These are phyloP conservation scores for Cephalopholis sonnerati DNA, from an alignment of 2,113 vertebrate genomes.

Conservation along the genomic window DNA sequence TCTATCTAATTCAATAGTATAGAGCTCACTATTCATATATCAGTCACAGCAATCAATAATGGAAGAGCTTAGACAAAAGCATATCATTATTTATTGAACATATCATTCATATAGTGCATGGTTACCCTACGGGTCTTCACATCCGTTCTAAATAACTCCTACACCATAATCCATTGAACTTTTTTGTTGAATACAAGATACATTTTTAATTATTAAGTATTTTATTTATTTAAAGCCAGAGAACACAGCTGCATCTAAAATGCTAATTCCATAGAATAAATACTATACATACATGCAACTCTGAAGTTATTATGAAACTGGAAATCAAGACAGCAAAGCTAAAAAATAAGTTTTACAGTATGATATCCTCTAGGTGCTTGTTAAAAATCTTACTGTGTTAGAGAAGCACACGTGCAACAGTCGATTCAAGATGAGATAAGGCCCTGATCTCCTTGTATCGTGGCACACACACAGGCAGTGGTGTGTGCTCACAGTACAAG, in stretches of 20 bases:
- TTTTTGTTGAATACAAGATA: background rate
- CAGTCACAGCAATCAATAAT: conserved; percentile 55
- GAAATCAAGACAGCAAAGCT: background rate
- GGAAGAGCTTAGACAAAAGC: conserved; percentile 47
- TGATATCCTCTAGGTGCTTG: background rate
- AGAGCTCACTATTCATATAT: conserved; percentile 36
- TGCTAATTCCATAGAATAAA: background rate
- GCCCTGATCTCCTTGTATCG: background rate
- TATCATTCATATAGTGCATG: conserved; percentile 11
- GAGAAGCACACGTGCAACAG: conserved; percentile 9
- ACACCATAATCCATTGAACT: too few species aligned
- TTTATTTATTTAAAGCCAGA: background rate
- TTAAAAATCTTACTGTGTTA: background rate
- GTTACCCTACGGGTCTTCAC: background rate
- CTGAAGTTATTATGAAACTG: background rate
- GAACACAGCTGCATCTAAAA: background rate
- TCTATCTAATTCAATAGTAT: conserved; percentile 26
- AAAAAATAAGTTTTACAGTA: background rate
- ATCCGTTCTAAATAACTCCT: background rate
- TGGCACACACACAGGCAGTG: background rate
- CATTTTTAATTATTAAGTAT: background rate
- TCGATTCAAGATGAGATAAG: conserved; percentile 36
- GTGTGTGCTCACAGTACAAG: background rate
- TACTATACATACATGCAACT: background rate
- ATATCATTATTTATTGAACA: conserved; percentile 28